Base-by-base conservation (phyloP, 2,113 vertebrate genomes). In the Miniopterus natalensis region DNA sequence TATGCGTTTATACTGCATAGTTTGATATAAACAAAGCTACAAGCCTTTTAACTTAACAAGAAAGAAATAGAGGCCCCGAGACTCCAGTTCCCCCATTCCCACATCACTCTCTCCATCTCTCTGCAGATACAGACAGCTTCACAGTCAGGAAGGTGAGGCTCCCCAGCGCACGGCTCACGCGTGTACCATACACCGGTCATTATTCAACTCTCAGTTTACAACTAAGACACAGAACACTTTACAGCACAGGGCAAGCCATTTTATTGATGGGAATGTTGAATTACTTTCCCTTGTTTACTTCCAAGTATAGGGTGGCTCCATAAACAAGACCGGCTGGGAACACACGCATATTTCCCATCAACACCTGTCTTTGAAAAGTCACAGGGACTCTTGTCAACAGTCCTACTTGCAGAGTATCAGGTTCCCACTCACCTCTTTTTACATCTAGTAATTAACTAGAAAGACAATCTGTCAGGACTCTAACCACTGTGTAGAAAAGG, bases 391-490 rank as follows among this genome's bases (percentile, higher is more conserved):
- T 97, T 98, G 97, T 98, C 98, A 98, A 98, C 97, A 99, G 98
- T 78, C 96, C 98, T 98, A 98, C 92, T 92, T 97, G 98, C 97
- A 98, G 97, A 79, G 96, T 98, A 95, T 97, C 97, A 96, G 92
- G 88, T 97, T 97, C 57, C 85, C 66, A 80, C 83, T 98, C 98
- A 98, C 97, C 98, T 98, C 98, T 98, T 93, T 97, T 96, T 88
- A 95, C 97, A 98, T 98, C 98, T 96, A 97, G 75, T 93, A 97
- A 42, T 98, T 98, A 97, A 55, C 78, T 95, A 73, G 80, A 98
- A 98, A 98, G 98, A 98, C 96, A 98, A 98, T 94, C 97, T 97
- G 47, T 84, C 85, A 96, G 85, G 97, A 94, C 86, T 97, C 97
- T 96, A 96, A 73, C 13, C 71, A 55, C 61, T 95, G 95, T 77